These are phyloP conservation scores for Marronus borbonicus DNA, from an alignment of 2,888 invertebrate genomes.

Conservation along the genomic window DNA sequence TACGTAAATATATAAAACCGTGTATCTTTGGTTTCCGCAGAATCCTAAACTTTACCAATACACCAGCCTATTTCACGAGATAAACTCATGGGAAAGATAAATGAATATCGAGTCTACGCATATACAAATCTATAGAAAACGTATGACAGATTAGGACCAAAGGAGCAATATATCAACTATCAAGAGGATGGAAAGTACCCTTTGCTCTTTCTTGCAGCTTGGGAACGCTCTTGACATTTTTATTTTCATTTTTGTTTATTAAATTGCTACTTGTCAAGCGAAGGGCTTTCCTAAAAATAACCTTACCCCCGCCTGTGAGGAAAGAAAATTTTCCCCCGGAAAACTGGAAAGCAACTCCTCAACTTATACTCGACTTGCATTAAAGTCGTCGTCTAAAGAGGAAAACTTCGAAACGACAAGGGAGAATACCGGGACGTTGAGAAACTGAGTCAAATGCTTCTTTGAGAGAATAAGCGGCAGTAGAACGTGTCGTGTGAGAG, in stretches of 20 bases:
- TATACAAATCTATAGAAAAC: neutral
- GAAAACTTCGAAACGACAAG: slow-evolving; percentile 3
- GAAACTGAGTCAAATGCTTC: neutral
- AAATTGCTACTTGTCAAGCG: slow-evolving; percentile 15
- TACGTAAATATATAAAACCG: neutral
- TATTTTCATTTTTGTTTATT: slow-evolving; percentile 22
- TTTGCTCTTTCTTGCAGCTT: neutral
- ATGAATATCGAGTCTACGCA: neutral
- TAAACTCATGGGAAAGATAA: neutral
- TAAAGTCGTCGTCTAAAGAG: neutral
- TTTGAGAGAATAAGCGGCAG: neutral
- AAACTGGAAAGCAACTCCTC: neutral
- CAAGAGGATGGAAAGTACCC: neutral
- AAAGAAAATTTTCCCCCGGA: neutral
- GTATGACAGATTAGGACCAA: slow-evolving; percentile 11
- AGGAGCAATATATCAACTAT: neutral
- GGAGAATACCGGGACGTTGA: neutral
- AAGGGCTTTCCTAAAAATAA: neutral
- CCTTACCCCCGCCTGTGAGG: neutral
- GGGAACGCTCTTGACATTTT: neutral
- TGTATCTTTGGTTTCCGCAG: neutral
- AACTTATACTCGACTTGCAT: neutral
- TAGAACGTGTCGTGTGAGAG: neutral
- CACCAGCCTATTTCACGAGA: neutral
- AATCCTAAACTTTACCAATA: neutral